phyloP scores from a whole-genome alignment of 2,888 invertebrate genomes.

The Branchellion lobata region DNA sequence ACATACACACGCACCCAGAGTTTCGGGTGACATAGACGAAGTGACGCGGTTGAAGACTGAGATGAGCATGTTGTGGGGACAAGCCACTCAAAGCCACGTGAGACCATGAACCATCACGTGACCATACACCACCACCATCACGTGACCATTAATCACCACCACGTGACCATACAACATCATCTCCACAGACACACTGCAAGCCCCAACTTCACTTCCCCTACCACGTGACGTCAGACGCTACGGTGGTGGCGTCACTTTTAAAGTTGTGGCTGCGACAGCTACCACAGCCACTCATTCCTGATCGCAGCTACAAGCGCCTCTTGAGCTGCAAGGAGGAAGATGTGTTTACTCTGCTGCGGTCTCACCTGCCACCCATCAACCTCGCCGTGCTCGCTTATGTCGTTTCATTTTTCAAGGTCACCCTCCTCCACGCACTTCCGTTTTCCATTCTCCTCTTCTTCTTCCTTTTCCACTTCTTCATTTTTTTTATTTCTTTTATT shows the following conservation, averaged over 20 bases:
- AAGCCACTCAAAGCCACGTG: background rate
- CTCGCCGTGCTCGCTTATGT: slow-evolving; percentile 16
- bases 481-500: too few species aligned
- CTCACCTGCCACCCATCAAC: slow-evolving; percentile 12
- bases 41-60: slow-evolving; percentile 33
- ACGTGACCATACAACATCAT: background rate
- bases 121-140: background rate
- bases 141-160: background rate
- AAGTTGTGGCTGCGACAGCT: slow-evolving; percentile 40
- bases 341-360: background rate
- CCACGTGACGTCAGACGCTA: slow-evolving; percentile 17
- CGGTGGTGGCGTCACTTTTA: slow-evolving; percentile 31
- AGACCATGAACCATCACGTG: too few species aligned
- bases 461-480: background rate
- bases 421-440: background rate
- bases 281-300: slow-evolving; percentile 31
- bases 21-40: slow-evolving; percentile 38
- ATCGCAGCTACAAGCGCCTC: background rate
- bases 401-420: slow-evolving; percentile 32
- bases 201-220: background rate
- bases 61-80: slow-evolving; percentile 11
- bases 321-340: background rate
- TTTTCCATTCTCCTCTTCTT: background rate
- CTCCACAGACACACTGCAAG: background rate
- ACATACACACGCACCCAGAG: slow-evolving; percentile 20